Evolutionary conservation across 2,113 vertebrate species (phyloP).

Genomic region (Geococcyx californianus): DNA sequence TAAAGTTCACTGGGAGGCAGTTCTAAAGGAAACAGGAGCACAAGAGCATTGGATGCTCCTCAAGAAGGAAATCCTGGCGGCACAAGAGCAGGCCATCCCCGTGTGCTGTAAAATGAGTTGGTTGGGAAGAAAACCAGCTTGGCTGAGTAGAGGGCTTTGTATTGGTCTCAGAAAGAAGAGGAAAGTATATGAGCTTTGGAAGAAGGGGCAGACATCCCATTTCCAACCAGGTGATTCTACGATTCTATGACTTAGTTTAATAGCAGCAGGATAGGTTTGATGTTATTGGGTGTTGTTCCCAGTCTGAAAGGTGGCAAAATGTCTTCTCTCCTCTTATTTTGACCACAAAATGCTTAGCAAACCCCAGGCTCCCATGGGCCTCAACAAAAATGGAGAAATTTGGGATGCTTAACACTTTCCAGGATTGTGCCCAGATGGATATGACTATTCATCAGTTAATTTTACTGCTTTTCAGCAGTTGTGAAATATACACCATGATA

Average conservation of each 20-base stretch:
- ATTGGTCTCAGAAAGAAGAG: no score
- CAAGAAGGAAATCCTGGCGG: no score
- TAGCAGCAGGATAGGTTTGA: not conserved
- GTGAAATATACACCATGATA: conserved; percentile 44
- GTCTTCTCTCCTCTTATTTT: not conserved
- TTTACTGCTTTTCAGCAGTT: conserved; percentile 55
- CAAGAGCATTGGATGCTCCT: no score
- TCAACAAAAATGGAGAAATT: not conserved
- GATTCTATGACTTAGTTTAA: not conserved
- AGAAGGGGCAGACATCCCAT: no score
- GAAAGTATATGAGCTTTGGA: no score
- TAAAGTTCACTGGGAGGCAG: no score
- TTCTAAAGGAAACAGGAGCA: no score
- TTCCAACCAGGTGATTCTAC: no score
- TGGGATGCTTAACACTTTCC: not conserved
- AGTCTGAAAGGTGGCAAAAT: not conserved
- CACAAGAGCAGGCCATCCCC: no score
- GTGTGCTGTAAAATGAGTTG: no score
- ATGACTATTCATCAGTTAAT: conserved; percentile 21
- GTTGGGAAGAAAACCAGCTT: no score
- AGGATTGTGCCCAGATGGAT: not conserved
- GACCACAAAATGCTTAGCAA: not conserved
- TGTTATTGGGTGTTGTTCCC: not conserved
- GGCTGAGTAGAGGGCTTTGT: no score
- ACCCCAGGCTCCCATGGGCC: not conserved